Evolutionary conservation across 1,140 invertebrate genomes (phyloP).

Genomic region (Bemisia tabaci): DNA sequence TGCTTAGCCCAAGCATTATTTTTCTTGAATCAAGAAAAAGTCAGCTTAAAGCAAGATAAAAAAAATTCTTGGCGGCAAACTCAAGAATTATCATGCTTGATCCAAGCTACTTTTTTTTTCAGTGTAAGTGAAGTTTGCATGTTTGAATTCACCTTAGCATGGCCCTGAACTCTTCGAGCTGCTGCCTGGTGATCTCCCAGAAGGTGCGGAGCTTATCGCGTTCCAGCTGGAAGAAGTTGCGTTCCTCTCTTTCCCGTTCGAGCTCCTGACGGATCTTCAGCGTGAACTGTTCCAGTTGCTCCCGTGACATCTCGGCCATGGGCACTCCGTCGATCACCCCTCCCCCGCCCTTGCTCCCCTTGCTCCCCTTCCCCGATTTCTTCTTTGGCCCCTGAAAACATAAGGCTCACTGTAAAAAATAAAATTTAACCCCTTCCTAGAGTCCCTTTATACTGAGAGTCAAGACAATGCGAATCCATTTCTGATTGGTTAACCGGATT

Average conservation of each 20-base stretch:
- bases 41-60: too few species aligned
- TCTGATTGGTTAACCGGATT: too few species aligned
- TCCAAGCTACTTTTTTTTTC: too few species aligned
- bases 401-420: too few species aligned
- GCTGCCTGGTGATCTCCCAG: conserved; percentile 81
- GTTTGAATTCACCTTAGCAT: conserved; percentile 42
- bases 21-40: too few species aligned
- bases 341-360: conserved; percentile 30
- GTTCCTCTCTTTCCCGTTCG: conserved; percentile 83
- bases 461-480: too few species aligned
- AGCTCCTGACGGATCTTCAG: conserved; percentile 78
- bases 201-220: conserved; percentile 86
- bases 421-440: too few species aligned
- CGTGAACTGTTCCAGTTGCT: conserved; percentile 81
- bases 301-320: conserved; percentile 81
- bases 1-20: too few species aligned
- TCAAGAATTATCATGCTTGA: too few species aligned
- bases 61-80: too few species aligned
- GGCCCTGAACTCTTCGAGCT: conserved; percentile 66
- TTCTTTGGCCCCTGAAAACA: conserved; percentile 19
- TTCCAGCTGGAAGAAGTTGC: conserved; percentile 91
- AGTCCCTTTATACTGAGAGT: too few species aligned
- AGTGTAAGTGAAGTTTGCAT: too few species aligned
- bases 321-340: conserved; percentile 78
- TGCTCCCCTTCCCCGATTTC: conserved; percentile 26